Evolutionary conservation across 2,113 vertebrate genomes (phyloP), one percentile per base, ranked within the genome.

Genomic region (Ammodytes dubius): DNA sequence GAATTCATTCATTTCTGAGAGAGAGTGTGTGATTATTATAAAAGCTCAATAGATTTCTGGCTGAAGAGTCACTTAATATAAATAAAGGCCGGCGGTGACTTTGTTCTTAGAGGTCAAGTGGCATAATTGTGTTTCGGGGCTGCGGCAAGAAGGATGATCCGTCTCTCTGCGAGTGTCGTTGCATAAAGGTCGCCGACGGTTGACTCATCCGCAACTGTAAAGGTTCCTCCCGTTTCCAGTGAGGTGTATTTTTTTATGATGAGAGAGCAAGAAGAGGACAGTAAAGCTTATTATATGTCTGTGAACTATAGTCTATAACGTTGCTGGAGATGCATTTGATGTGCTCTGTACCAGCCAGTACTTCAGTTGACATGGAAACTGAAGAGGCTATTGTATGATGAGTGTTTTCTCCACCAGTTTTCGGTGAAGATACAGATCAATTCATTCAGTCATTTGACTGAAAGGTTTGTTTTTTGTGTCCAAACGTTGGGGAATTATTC

Each of bases 281-380:
- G 1, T 37, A 39, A 75, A 67, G 63, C 60, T 35, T 5, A 35
- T 66, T 49, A 46, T 45, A 39, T 7, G 27, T 67, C n/a, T 47
- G 69, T 27, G 27, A 27, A 27, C 9, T n/a, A 13, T 27, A 27
- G 27, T 27, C 40, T 60, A 27, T 58, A 11, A 87, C 74, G 74
- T 65, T 64, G 17, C 60, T 37, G 58, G 57, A 78, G 68, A 78
- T 70, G 58, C 70, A 27, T 81, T 77, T 80, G 60, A 74, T 72
- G 67, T 64, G 7, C 59, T 53, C 72, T 6, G 58, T 37, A 52
- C 9, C 67, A 72, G 77, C 79, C 37, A 81, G 27, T 27, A n/a
- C n/a, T n/a, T n/a, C n/a, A 1, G 88, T 91, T 87, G 87, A 87
- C 88, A 87, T 89, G 85, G 82, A 87, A 92, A 91, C 89, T 75